phyloP scores from a whole-genome alignment of 37 sponge, comb jelly and placozoan genomes.

The Ianthella basta region DNA sequence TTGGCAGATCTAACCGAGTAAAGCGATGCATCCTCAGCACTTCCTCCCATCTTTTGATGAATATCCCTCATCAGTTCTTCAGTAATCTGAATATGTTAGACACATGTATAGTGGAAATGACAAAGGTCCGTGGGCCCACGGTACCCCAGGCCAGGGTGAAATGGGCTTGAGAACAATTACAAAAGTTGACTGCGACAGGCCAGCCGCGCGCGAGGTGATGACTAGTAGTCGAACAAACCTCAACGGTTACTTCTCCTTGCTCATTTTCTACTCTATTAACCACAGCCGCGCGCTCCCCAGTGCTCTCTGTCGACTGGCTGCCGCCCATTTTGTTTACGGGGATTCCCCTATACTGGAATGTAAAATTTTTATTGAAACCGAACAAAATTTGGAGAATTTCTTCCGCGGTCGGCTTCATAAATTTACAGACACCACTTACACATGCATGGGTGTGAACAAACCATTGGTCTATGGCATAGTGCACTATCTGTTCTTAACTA shows the following conservation, averaged over 20 bases:
- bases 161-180: not conserved
- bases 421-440: too few species aligned
- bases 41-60: not conserved
- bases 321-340: slow-evolving; percentile 16
- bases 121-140: not conserved
- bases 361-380: too few species aligned
- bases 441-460: too few species aligned
- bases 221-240: not conserved
- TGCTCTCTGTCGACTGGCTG: not conserved
- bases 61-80: slow-evolving; percentile 18
- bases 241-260: slow-evolving; percentile 22
- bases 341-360: too few species aligned
- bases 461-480: too few species aligned
- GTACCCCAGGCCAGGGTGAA: too few species aligned
- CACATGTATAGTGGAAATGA: not conserved
- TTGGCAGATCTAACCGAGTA: too few species aligned
- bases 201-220: too few species aligned
- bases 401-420: too few species aligned
- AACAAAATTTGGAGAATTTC: too few species aligned
- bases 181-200: not conserved
- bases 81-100: not conserved
- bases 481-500: too few species aligned
- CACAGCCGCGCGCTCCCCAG: slow-evolving; percentile 1
- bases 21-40: too few species aligned
- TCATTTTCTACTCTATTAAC: slow-evolving; percentile 1